These are phyloP conservation scores for Grapholita molesta DNA, from an alignment of 1,140 invertebrate genomes.

Conservation along the genomic window DNA sequence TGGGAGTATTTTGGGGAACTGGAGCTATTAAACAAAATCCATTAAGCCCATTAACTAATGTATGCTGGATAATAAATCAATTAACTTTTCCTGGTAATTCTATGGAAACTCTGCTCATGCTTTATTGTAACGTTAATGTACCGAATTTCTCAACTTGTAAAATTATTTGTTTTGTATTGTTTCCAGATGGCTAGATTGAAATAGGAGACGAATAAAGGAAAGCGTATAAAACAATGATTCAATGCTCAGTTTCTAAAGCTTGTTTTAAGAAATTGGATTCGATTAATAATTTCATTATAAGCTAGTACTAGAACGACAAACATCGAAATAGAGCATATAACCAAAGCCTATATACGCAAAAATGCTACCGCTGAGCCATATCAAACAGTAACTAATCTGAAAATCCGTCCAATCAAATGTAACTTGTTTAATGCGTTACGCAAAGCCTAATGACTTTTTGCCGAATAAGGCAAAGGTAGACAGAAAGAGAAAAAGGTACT, in stretches of 20 bases:
- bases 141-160: background rate
- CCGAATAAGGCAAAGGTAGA: too few relatives aligned
- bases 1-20: background rate
- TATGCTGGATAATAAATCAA: background rate
- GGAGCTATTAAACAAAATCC: slow-evolving; percentile 2
- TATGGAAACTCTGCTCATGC: background rate
- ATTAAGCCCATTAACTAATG: background rate
- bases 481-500: too few relatives aligned
- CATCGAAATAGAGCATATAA: background rate
- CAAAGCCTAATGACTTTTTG: too few relatives aligned
- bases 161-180: background rate
- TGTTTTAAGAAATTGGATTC: too few relatives aligned
- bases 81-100: background rate
- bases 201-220: background rate
- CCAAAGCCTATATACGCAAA: background rate
- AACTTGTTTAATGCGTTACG: too few relatives aligned
- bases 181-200: background rate
- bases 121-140: background rate
- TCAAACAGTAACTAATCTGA: too few relatives aligned
- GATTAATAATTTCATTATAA: background rate
- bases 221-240: background rate
- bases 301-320: background rate
- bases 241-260: background rate
- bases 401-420: too few relatives aligned
- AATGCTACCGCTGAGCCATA: background rate